Base-by-base conservation (phyloP, 2,797 vertebrate species). In the Myotis daubentonii region DNA sequence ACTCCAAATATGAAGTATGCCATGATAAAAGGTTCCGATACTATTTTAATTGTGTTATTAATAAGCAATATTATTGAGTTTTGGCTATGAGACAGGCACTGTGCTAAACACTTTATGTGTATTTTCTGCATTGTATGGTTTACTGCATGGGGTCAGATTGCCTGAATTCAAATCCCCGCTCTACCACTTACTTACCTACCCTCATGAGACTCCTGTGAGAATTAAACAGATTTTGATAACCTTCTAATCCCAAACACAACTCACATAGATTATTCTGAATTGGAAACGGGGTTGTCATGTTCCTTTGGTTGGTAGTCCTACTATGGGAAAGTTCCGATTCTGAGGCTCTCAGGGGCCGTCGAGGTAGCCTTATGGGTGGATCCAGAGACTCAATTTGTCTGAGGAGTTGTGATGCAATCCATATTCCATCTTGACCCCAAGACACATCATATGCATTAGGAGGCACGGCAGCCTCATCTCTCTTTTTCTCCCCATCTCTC, bases 241-340 rank as follows among this genome's bases (percentile, higher is more conserved):
- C 74, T 92, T 60, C 86, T 81, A 86, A 47, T 49, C 57, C 79
- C 83, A 91, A 87, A 22, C 44, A 71, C 53, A 83, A 97, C 98
- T 98, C 96, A 99, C 98, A 96, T 74, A 91, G 97, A 94, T 96
- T 97, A 94, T 98, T 98, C 72, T 97, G 98, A 83, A 98, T 94
- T 53, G 98, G 98, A 94, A 97, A 98, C 76, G 96, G 97, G 0
- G 97, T 91, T 33, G 97, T 80, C 19, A 87, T 33, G 87, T 96
- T 98, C 92, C 98, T 98, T 97, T 92, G 95, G 80, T 57, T 95
- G 12, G 89, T 0, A 44, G 88, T 94, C 79, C 98, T 98, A 91
- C 97, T 98, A 16, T 95, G 98, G 89, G 98, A 88, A 93, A 97
- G 97, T 57, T 97, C 94, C 22, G 94, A 86, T 72, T 98, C 98